Evolutionary conservation across 2,888 invertebrate species (phyloP).

Genomic region (Labia minor): DNA sequence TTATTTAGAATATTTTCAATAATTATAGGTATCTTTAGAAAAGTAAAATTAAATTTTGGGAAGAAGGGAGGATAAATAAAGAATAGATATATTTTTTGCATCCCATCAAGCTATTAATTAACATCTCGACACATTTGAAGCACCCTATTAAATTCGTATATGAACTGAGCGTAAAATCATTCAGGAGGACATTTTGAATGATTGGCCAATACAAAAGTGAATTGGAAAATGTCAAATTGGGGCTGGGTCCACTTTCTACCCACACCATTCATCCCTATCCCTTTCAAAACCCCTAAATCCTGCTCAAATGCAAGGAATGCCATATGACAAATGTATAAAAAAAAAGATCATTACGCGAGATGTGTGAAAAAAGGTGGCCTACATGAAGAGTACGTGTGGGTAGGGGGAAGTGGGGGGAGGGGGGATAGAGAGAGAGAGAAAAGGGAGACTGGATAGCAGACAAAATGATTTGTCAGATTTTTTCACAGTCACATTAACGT

Average conservation of each 20-base stretch:
- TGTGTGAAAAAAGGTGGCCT: too few species aligned
- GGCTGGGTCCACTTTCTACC: too few species aligned
- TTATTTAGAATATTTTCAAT: too few species aligned
- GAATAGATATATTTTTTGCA: background rate
- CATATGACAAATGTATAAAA: background rate
- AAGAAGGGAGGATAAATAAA: too few species aligned
- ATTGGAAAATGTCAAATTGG: constrained; percentile 13
- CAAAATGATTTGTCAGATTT: background rate
- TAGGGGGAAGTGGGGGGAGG: too few species aligned
- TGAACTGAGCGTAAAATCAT: background rate
- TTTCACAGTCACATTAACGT: background rate
- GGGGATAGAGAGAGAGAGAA: too few species aligned
- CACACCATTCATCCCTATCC: too few species aligned
- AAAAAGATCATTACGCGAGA: background rate
- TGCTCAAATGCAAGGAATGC: background rate
- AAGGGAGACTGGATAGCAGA: too few species aligned
- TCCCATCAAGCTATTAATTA: background rate
- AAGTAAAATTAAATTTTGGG: too few species aligned
- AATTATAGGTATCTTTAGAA: too few species aligned
- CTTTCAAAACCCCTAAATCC: too few species aligned
- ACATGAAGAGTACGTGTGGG: too few species aligned
- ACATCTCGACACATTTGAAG: constrained; percentile 13
- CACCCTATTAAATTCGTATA: background rate
- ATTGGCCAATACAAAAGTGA: constrained; percentile 13
- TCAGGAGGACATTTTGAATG: constrained; percentile 1